A percentile compares a stretch with the other conserved stretches of the same genome.
Evolutionary conservation across 2,113 vertebrate genomes (phyloP).

Genomic region (Poecilia latipinna): DNA sequence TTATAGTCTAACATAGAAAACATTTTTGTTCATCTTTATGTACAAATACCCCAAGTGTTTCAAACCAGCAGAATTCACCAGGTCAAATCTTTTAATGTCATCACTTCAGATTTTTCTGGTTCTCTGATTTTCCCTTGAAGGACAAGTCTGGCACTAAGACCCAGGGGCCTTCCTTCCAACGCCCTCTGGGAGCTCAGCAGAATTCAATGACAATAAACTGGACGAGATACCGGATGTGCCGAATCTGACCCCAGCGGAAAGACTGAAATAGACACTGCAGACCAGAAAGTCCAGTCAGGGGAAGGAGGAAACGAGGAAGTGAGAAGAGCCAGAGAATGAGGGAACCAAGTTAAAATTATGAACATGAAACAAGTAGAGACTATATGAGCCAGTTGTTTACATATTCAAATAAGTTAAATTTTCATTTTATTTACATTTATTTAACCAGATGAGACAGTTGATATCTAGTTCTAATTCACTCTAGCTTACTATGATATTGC

Average conservation of each 20-base stretch:
- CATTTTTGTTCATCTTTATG: background rate
- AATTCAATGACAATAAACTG: conserved; percentile 84
- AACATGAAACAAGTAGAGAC: conserved; percentile 3
- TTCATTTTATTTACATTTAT: too few relatives aligned
- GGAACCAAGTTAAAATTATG: conserved; percentile 19
- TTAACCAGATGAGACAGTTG: too few relatives aligned
- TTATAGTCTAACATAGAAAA: background rate
- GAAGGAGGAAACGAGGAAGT: conserved; percentile 17
- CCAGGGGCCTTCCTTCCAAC: conserved; percentile 66
- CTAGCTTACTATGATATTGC: too few relatives aligned
- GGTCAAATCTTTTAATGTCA: conserved; percentile 9
- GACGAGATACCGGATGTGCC: conserved; percentile 84
- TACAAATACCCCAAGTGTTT: background rate
- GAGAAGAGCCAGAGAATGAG: conserved; percentile 37
- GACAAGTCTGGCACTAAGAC: conserved; percentile 67
- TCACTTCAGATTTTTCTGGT: background rate
- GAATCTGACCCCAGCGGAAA: conserved; percentile 85
- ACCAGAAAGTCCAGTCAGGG: conserved; percentile 71
- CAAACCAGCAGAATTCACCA: background rate
- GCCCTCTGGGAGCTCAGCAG: conserved; percentile 70
- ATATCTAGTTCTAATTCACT: too few relatives aligned
- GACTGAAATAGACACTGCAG: conserved; percentile 87
- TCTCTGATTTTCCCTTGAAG: background rate
- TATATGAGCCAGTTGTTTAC: accelerated
- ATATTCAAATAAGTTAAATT: background rate